Conservation (phyloP, 2,113 vertebrate genomes). For the Zingel zingel region DNA sequence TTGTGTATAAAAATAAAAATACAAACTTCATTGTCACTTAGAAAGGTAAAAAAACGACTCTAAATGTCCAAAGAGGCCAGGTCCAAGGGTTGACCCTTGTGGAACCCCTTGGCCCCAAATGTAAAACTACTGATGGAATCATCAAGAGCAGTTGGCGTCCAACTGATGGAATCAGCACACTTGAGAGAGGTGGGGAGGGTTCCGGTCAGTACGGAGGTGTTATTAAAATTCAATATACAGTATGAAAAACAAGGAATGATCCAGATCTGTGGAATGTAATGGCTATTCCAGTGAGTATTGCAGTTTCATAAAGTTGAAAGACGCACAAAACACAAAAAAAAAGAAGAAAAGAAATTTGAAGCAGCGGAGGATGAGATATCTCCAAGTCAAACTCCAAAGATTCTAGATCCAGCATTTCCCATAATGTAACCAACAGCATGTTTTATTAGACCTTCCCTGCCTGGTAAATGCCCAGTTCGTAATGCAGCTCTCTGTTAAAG, state of each 20-base stretch:
- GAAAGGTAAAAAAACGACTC: neutral
- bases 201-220: neutral
- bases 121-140: neutral
- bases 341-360: neutral
- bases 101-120: neutral
- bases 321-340: neutral
- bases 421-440: neutral
- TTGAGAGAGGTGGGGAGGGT: neutral
- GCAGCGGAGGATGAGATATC: too few relatives aligned
- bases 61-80: neutral
- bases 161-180: constrained; percentile 1
- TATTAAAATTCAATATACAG: neutral
- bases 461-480: neutral
- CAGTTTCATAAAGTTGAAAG: neutral
- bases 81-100: neutral
- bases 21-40: neutral
- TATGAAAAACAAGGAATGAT: neutral
- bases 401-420: neutral
- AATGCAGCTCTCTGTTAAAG: neutral
- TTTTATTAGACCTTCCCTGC: neutral
- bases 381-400: neutral
- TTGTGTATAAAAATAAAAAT: neutral
- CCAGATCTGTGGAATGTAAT: neutral
- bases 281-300: neutral
- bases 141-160: neutral